phyloP scores from a whole-genome alignment of 2,113 vertebrate species.

The Pluvianellus socialis region DNA sequence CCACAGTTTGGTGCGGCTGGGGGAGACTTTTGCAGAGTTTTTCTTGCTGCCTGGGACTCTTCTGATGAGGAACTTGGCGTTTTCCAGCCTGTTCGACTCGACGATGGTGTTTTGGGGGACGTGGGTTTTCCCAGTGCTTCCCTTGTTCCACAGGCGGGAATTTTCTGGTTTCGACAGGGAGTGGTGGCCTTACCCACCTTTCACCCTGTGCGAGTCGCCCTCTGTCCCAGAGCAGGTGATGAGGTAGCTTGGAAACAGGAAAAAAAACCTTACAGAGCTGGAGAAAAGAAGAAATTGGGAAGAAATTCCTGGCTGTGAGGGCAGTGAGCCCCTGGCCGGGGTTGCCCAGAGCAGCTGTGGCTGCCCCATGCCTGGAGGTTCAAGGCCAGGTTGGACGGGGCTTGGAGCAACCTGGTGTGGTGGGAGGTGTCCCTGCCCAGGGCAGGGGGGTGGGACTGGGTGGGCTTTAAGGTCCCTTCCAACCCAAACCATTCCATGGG shows the following conservation, averaged over 20 bases:
- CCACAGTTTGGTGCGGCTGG: neutral
- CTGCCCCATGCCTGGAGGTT: neutral
- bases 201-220: neutral
- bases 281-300: neutral
- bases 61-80: neutral
- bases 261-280: neutral
- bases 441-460: too few relatives aligned
- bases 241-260: neutral
- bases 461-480: neutral
- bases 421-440: neutral
- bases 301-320: neutral
- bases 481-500: neutral
- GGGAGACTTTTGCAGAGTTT: neutral
- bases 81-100: neutral
- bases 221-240: neutral
- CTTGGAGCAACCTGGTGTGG: neutral
- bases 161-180: neutral
- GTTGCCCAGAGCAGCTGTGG: neutral
- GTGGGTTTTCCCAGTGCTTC: neutral
- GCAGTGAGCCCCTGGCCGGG: neutral
- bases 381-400: neutral
- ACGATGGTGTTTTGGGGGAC: accelerated
- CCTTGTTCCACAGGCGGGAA: neutral
- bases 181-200: neutral
- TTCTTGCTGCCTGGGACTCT: neutral